A percentile compares a stretch with the other conserved stretches of the same genome.
phyloP scores from a whole-genome alignment of 2,113 vertebrate species.

The Electrona antarctica region DNA sequence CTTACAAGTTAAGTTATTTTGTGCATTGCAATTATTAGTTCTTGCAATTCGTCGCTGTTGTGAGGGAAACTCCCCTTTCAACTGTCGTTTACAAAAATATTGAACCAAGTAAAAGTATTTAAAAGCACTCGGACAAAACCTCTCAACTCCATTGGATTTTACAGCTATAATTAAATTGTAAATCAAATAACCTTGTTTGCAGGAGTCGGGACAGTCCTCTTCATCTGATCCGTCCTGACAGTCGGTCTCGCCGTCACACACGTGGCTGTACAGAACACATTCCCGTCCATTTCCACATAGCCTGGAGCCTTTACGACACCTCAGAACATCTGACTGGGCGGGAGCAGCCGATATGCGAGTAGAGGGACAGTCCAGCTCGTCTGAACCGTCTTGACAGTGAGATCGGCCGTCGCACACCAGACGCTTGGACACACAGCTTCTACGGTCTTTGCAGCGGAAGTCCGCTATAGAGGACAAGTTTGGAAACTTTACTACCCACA shows the following conservation, averaged over 20 bases:
- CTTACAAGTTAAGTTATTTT: no score
- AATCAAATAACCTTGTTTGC: conserved; percentile 48
- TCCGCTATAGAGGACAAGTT: conserved; percentile 30
- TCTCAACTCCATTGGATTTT: no score
- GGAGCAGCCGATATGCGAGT: neutral
- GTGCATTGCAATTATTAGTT: no score
- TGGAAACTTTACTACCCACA: no score
- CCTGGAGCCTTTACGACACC: conserved; percentile 60
- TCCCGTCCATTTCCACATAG: conserved; percentile 74
- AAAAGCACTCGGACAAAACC: no score
- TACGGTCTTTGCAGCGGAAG: conserved; percentile 78
- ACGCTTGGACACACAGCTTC: conserved; percentile 63
- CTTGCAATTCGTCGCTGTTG: no score
- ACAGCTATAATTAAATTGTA: no score
- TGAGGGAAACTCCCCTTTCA: no score
- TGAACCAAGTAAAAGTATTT: no score
- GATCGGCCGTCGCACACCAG: conserved; percentile 79
- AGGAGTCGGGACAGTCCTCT: conserved; percentile 46
- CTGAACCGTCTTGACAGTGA: conserved; percentile 84
- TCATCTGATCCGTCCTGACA: conserved; percentile 86
- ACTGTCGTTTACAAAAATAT: no score
- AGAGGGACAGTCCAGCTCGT: conserved; percentile 77
- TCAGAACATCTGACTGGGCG: conserved; percentile 8
- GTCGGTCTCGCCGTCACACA: conserved; percentile 85
- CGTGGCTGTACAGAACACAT: conserved; percentile 77